These are phyloP conservation scores for Paramisgurnus dabryanus DNA, from an alignment of 2,113 vertebrate species.

Conservation along the genomic window DNA sequence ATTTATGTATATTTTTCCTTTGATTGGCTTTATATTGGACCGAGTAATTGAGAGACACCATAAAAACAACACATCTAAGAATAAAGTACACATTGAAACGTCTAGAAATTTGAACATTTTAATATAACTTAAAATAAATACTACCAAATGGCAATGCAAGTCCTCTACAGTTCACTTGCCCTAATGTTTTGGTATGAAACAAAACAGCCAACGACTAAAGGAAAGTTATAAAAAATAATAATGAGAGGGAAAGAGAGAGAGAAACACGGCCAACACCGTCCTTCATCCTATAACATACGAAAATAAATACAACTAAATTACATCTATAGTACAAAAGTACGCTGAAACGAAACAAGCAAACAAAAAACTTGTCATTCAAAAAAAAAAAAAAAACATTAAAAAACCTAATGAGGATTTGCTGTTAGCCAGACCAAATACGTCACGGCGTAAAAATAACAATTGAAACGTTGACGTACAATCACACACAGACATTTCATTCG, in stretches of 20 bases:
- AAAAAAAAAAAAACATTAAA: slow-evolving; percentile 57
- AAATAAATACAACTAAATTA: slow-evolving; percentile 67
- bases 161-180: slow-evolving; percentile 71
- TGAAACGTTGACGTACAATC: slow-evolving; percentile 25
- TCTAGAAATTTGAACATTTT: slow-evolving; percentile 74
- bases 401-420: slow-evolving; percentile 64
- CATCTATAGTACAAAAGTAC: slow-evolving; percentile 67
- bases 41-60: background rate
- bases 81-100: slow-evolving; percentile 23
- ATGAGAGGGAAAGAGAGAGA: slow-evolving; percentile 53
- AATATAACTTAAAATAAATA: slow-evolving; percentile 84
- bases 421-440: slow-evolving; percentile 54
- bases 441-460: slow-evolving; percentile 38
- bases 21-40: too few relatives aligned
- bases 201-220: slow-evolving; percentile 69
- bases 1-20: too few relatives aligned
- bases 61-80: background rate
- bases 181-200: slow-evolving; percentile 79
- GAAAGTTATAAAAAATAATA: slow-evolving; percentile 48
- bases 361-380: slow-evolving; percentile 42
- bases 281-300: slow-evolving; percentile 58
- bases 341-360: slow-evolving; percentile 54
- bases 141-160: slow-evolving; percentile 77
- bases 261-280: slow-evolving; percentile 67
- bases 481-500: slow-evolving; percentile 21